Base-by-base conservation (phyloP, 2,797 vertebrate species). In the Neostethus bicornis region DNA sequence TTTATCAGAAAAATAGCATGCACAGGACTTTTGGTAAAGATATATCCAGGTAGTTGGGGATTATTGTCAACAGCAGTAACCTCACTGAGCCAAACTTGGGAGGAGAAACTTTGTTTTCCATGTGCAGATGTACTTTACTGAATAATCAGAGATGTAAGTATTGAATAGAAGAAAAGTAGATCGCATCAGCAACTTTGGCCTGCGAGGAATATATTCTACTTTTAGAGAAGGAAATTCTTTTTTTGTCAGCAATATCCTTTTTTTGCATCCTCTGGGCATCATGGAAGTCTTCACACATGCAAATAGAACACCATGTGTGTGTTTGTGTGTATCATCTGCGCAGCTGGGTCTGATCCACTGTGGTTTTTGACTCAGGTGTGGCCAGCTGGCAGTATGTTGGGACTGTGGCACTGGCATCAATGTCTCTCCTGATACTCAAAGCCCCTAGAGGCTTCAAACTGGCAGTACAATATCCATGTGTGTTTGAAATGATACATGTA, bases 171-270 rank as follows among this genome's bases (percentile, higher is more conserved):
- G 47, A 17, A 39, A 72, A 66, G 61, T 43, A 67, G 44, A 17
- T 10, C 5, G 9, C 66, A 80, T 85, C 82, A 87, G 85, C 82
- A 81, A 64, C 62, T 84, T 79, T 75, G 62, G 66, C 71, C 79
- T 67, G 48, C 42, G 38, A 80, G 83, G 81, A 86, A 80, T 76
- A 73, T 24, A 42, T 72, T 75, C 67, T 54, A 64, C 80, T 83
- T 75, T 59, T 28, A 67, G 51, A 55, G 1, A 6, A 74, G 60
- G 62, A 51, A 66, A 32, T 60, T 63, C 35, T 69, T 12, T 37
- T 70, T 61, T 61, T 45, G 78, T 87, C 76, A 87, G 83, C 81
- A 59, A 55, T 81, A 26, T 37, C 23, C 5, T 55, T 75, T 74
- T 69, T 53, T 70, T 67, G 41, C 54, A 23, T 70, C 72, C 67